Percentiles rank a stretch among this genome's conserved stretches.
These are phyloP conservation scores for Choloepus hoffmanni DNA, from an alignment of 2,113 vertebrate genomes.

Conservation along the genomic window DNA sequence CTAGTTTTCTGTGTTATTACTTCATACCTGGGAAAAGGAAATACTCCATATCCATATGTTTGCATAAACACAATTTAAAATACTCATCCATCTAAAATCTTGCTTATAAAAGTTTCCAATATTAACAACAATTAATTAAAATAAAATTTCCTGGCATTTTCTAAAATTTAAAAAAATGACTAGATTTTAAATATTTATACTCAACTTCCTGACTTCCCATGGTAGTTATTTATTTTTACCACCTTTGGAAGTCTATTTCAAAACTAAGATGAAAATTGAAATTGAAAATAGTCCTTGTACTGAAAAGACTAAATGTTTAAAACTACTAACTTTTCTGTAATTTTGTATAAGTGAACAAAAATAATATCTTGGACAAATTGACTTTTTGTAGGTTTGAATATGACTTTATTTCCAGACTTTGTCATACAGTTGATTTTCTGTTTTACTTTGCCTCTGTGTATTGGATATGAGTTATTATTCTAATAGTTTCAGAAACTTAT, in stretches of 20 bases:
- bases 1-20: neutral
- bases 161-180: neutral
- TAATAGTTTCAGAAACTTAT: neutral
- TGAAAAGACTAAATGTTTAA: neutral
- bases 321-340: neutral
- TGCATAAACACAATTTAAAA: neutral
- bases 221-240: neutral
- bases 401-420: neutral
- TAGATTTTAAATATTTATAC: neutral
- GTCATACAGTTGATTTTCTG: neutral
- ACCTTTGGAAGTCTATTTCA: neutral
- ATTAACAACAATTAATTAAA: neutral
- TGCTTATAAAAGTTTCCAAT: neutral
- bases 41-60: neutral
- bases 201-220: neutral
- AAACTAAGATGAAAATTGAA: neutral
- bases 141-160: neutral
- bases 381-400: neutral
- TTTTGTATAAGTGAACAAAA: neutral
- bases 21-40: neutral
- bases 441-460: neutral
- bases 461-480: neutral
- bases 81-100: neutral
- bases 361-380: neutral
- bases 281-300: neutral